phyloP scores from a whole-genome alignment of 1,140 invertebrate species.

The Panonychus citri region DNA sequence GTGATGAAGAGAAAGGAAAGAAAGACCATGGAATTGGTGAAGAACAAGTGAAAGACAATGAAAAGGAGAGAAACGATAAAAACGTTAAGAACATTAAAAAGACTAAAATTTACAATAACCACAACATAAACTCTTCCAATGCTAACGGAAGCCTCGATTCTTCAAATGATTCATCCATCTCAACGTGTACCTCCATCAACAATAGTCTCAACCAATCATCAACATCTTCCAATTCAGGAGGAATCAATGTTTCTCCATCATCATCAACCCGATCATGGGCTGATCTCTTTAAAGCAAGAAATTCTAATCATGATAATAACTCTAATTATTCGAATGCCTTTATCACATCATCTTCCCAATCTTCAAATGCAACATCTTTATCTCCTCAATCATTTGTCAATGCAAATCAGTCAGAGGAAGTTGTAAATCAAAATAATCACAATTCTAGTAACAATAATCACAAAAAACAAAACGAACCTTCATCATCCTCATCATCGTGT shows the following conservation, averaged over 20 bases:
- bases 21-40: neutral
- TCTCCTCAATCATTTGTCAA: neutral
- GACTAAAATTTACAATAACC: too few relatives aligned
- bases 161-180: neutral
- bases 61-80: too few relatives aligned
- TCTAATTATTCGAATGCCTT: neutral
- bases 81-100: too few relatives aligned
- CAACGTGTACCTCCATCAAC: too few relatives aligned
- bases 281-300: neutral
- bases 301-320: neutral
- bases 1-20: neutral
- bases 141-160: neutral
- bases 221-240: neutral
- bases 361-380: neutral
- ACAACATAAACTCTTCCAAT: too few relatives aligned
- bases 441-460: neutral
- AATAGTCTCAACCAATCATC: neutral
- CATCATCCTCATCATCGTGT: neutral
- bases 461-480: neutral
- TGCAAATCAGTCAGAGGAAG: neutral
- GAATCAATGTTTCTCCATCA: neutral
- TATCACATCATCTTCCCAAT: neutral
- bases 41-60: neutral
- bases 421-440: neutral
- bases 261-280: neutral